A percentile compares a stretch with the other conserved stretches of the same genome.
Conservation (phyloP, 2,888 invertebrate species). For the Nomada ruficornis region DNA sequence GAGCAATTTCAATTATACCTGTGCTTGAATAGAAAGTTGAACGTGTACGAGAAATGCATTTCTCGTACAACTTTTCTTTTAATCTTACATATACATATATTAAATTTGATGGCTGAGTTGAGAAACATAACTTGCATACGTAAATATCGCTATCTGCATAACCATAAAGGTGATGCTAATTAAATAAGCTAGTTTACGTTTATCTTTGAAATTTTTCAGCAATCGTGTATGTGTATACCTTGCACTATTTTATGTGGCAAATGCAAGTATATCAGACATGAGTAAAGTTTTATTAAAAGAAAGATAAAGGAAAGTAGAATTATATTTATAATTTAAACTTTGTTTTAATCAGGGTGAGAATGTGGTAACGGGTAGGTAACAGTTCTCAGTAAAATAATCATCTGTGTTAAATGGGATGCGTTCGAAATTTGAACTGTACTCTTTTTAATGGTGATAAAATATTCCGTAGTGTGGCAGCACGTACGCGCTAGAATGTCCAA, state of each 20-base stretch:
- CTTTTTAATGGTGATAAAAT: not conserved
- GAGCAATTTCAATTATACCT: not conserved
- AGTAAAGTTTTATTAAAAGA: not conserved
- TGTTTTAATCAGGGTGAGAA: not conserved
- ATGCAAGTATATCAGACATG: not conserved
- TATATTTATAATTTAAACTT: not conserved
- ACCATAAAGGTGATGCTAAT: too few species aligned
- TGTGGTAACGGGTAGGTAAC: not conserved
- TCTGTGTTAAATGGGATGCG: not conserved
- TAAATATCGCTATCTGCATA: too few species aligned
- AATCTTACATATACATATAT: too few species aligned
- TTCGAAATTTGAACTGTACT: not conserved
- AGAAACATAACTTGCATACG: too few species aligned
- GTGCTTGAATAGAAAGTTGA: not conserved
- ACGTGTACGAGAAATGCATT: not conserved
- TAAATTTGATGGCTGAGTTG: too few species aligned
- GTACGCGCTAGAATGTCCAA: conserved; percentile 36
- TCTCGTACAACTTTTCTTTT: too few species aligned
- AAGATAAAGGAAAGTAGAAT: not conserved
- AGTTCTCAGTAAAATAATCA: not conserved
- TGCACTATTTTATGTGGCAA: not conserved
- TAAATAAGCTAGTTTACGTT: not conserved
- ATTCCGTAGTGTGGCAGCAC: conserved; percentile 37
- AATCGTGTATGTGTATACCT: not conserved
- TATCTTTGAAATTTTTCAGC: not conserved